Conservation (phyloP, 2,888 invertebrate species). For the Acronicta leporina region DNA sequence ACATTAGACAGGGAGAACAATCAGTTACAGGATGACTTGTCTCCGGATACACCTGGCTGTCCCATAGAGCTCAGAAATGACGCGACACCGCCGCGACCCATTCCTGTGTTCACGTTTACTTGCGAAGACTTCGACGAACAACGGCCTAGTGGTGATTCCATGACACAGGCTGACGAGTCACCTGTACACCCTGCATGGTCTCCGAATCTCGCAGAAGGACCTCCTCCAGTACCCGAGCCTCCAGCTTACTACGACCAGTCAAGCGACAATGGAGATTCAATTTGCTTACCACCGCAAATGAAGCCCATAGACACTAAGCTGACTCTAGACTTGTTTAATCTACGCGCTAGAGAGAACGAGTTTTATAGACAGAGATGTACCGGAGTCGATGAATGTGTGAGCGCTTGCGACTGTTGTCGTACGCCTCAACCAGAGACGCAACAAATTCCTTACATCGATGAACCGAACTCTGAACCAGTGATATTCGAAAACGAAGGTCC, state of each 20-base stretch:
- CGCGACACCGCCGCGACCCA: constrained; percentile 65
- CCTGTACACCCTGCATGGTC: constrained; percentile 29
- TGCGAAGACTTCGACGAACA: constrained; percentile 82
- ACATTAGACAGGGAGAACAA: constrained; percentile 81
- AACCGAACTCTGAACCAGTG: constrained; percentile 81
- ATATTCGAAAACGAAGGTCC: constrained; percentile 81
- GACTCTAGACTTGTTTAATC: constrained; percentile 76
- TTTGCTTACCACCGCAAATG: constrained; percentile 81
- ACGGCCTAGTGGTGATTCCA: constrained; percentile 57
- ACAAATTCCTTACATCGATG: constrained; percentile 85
- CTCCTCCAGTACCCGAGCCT: constrained; percentile 72
- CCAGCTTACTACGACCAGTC: constrained; percentile 71
- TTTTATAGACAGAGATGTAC: constrained; percentile 76
- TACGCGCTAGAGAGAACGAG: constrained; percentile 64
- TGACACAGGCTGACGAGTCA: constrained; percentile 61
- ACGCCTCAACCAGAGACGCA: constrained; percentile 81
- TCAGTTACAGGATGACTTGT: constrained; percentile 77
- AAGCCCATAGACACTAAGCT: constrained; percentile 79
- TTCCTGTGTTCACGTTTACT: constrained; percentile 83
- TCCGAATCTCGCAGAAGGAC: constrained; percentile 57
- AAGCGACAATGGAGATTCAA: constrained; percentile 74
- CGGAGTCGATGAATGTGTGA: constrained; percentile 79
- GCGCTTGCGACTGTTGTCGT: constrained; percentile 84
- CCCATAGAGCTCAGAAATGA: constrained; percentile 71
- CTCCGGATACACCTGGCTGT: constrained; percentile 81